A percentile compares a stretch with the other conserved stretches of the same genome.
phyloP scores from a whole-genome alignment of 2,888 invertebrate genomes.

The Phortica okadai region DNA sequence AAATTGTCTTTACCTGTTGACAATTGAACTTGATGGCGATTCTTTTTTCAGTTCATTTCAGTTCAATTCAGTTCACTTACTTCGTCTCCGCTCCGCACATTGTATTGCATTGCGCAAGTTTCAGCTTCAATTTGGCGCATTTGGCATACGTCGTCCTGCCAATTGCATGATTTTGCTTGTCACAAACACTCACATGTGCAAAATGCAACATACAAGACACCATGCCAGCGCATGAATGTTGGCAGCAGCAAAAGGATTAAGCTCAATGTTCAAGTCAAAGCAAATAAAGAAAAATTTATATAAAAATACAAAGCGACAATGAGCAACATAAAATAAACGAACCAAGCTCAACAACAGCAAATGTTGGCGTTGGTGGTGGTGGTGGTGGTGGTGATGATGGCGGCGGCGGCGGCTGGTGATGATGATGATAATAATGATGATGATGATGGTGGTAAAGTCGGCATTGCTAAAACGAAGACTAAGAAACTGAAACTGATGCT shows the following conservation, averaged over 20 bases:
- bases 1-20: constrained; percentile 57
- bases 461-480: not conserved
- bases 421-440: not conserved
- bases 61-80: constrained; percentile 32
- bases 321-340: constrained; percentile 31
- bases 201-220: not conserved
- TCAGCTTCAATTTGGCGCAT: constrained; percentile 25
- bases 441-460: not conserved
- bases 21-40: constrained; percentile 63
- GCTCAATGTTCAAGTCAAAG: constrained; percentile 32
- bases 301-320: constrained; percentile 39
- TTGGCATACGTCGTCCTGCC: constrained; percentile 25
- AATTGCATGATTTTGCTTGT: constrained; percentile 27
- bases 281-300: constrained; percentile 30
- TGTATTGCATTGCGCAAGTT: not conserved
- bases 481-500: not conserved
- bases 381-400: not conserved
- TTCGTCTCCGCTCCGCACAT: not conserved
- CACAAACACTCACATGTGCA: constrained; percentile 18
- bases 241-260: constrained; percentile 30
- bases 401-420: not conserved
- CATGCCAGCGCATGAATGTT: not conserved
- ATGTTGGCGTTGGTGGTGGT: not conserved
- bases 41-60: constrained; percentile 48
- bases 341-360: not conserved